Base-by-base conservation (phyloP, 2,888 invertebrate species). In the Sclerodermus sp. region DNA sequence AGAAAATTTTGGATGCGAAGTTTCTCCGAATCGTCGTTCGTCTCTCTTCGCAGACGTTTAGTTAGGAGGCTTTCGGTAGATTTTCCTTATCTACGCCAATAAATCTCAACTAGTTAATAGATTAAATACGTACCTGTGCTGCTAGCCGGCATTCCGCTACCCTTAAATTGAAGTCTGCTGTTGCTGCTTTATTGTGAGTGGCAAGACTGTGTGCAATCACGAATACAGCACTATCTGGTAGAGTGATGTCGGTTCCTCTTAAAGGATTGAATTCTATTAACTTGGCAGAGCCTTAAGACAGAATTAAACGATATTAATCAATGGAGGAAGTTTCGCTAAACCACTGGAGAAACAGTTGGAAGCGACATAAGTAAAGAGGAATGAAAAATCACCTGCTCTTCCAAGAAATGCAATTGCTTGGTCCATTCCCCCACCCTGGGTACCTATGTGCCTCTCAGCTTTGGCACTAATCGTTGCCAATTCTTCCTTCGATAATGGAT, bases 381-480 rank as follows among this genome's bases (percentile, higher is more conserved):
- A 41, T 8, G 38, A 45, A 31, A 49, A 61, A 60, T 71, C 73
- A 85, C 85, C 89, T 76, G 86, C 83, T 71, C 86, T 86, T 2
- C 92, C 98, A 37, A 97, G 83, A 78, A 96, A 93, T 45, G 94
- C 95, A 68, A 97, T 96, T 0, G 99, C 97, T 80, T 99, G 99
- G 79, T 99, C 99, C 99, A 99, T 99, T 54, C 99, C 99, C 36
- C 99, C 99, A 17, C 99, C 98, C 79, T 95, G 90, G 1, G 98
- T 97, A 16, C 99, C 99, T 63, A 99, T 96, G 68, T 92, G 93
- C 58, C 90, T 85, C 80, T 99, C 99, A 73, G 93, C 90, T 59
- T 82, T 83, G 0, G 97, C 96, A 74, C 97, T 93, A 56, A 96
- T 78, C 41, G 88, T 86, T 13, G 98, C 96, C 61, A 98, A 80